Evolutionary conservation across 2,888 invertebrate genomes (phyloP).

Genomic region (Lasioglossum lativentre): DNA sequence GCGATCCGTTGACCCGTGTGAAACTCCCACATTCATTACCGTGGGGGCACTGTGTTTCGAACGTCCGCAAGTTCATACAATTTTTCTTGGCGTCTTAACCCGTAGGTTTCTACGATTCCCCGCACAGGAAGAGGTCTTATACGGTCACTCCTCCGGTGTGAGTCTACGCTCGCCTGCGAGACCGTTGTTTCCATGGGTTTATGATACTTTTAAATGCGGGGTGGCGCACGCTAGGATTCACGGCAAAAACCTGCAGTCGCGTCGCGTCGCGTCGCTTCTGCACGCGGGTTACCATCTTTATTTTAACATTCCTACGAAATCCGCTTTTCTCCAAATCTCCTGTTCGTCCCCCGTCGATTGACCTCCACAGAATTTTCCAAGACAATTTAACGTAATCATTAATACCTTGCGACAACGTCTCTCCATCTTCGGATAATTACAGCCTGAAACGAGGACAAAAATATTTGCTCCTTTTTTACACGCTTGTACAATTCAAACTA

Average conservation of each 20-base stretch:
- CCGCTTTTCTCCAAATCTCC: neutral
- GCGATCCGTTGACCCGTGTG: slow-evolving; percentile 76
- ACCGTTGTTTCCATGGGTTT: slow-evolving; percentile 17
- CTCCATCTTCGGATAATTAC: too few relatives aligned
- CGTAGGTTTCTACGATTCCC: slow-evolving; percentile 70
- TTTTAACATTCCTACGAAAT: neutral
- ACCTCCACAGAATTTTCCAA: too few relatives aligned
- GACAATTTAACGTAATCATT: too few relatives aligned
- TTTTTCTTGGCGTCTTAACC: slow-evolving; percentile 67
- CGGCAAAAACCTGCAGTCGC: neutral
- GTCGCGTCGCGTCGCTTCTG: neutral
- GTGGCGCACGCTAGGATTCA: slow-evolving; percentile 2
- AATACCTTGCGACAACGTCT: too few relatives aligned
- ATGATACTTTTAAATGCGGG: slow-evolving; percentile 22
- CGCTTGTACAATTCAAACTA: neutral
- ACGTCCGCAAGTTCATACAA: slow-evolving; percentile 73
- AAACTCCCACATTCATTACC: slow-evolving; percentile 76
- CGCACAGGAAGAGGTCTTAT: slow-evolving; percentile 56
- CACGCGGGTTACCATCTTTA: neutral
- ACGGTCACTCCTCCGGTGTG: slow-evolving; percentile 59
- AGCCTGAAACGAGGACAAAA: too few relatives aligned
- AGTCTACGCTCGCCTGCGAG: slow-evolving; percentile 14
- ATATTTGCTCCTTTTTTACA: neutral
- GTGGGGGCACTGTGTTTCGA: slow-evolving; percentile 68
- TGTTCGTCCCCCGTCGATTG: too few relatives aligned